These are phyloP conservation scores for Acanthochromis polyacanthus DNA, from an alignment of 2,113 vertebrate species.

Conservation along the genomic window DNA sequence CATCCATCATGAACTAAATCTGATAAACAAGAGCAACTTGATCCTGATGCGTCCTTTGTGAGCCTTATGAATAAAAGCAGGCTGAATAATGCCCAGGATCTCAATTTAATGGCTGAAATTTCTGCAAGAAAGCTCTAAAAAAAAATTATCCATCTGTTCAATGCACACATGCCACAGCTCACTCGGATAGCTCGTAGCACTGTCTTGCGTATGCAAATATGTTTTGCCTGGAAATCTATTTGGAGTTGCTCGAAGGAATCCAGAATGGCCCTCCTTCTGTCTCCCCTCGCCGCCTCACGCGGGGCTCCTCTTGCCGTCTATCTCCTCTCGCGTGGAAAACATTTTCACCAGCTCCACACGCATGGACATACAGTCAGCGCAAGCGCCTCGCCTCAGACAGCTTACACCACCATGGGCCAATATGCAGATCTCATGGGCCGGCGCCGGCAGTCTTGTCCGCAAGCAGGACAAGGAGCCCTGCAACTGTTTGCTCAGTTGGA, in stretches of 20 bases:
- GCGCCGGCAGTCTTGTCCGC: slow-evolving; percentile 54
- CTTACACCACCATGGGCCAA: slow-evolving; percentile 76
- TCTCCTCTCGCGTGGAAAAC: slow-evolving; percentile 81
- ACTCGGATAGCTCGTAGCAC: slow-evolving; percentile 83
- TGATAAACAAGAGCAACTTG: slow-evolving; percentile 21
- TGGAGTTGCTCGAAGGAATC: slow-evolving; percentile 88
- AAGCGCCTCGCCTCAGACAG: slow-evolving; percentile 59
- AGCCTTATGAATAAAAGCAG: slow-evolving; percentile 48
- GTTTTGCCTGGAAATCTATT: slow-evolving; percentile 90
- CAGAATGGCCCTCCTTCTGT: slow-evolving; percentile 87
- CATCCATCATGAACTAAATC: background rate
- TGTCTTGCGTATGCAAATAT: slow-evolving; percentile 88
- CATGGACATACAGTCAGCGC: slow-evolving; percentile 71
- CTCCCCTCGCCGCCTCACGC: slow-evolving; percentile 69
- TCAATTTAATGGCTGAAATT: slow-evolving; percentile 81
- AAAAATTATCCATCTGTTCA: slow-evolving; percentile 84
- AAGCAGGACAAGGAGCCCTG: slow-evolving; percentile 61
- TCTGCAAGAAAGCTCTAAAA: slow-evolving; percentile 83
- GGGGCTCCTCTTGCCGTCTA: slow-evolving; percentile 66
- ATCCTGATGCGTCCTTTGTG: slow-evolving; percentile 34
- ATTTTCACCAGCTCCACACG: slow-evolving; percentile 83
- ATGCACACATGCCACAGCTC: slow-evolving; percentile 80
- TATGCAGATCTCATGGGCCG: slow-evolving; percentile 79
- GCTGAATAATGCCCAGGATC: slow-evolving; percentile 68
- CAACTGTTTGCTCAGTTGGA: slow-evolving; percentile 71